Percentiles rank a stretch among this genome's conserved stretches.
These are phyloP conservation scores for Zaprionus africanus DNA, from an alignment of 1,140 invertebrate species.

Conservation along the genomic window DNA sequence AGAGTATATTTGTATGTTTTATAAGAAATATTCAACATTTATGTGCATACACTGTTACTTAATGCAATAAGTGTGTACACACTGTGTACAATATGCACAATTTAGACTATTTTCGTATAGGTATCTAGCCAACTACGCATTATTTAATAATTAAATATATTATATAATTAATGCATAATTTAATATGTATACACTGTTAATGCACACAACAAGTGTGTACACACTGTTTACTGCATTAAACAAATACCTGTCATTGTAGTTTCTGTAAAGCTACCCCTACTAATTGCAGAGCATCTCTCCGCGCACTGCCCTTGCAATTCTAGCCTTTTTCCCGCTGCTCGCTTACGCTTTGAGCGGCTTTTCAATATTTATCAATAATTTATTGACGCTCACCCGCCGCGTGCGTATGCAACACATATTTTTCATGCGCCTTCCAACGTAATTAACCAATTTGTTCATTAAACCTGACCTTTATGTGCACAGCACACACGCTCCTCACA, in stretches of 20 bases:
- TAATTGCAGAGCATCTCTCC: too few species aligned
- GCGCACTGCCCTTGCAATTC: background rate
- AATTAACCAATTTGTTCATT: slow-evolving; percentile 81
- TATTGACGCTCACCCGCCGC: slow-evolving; percentile 11
- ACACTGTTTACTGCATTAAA: background rate
- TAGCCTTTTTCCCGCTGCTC: background rate
- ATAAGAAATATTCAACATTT: background rate
- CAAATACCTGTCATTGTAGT: background rate
- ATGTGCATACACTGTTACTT: background rate
- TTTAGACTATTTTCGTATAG: too few species aligned
- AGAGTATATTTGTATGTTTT: too few species aligned
- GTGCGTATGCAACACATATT: slow-evolving; percentile 46
- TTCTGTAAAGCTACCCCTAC: too few species aligned
- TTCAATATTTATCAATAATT: slow-evolving; percentile 37
- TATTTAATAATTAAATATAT: too few species aligned
- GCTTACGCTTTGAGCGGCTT: slow-evolving; percentile 2
- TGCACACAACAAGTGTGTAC: background rate
- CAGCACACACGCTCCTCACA: slow-evolving; percentile 7
- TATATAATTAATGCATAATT: too few species aligned
- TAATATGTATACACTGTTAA: background rate
- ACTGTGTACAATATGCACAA: background rate
- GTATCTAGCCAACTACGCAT: too few species aligned
- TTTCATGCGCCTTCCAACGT: slow-evolving; percentile 44
- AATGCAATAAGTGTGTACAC: background rate
- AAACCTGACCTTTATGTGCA: slow-evolving; percentile 71